Conservation (phyloP, 2,888 invertebrate genomes). For the Drosophila sordidapex region DNA sequence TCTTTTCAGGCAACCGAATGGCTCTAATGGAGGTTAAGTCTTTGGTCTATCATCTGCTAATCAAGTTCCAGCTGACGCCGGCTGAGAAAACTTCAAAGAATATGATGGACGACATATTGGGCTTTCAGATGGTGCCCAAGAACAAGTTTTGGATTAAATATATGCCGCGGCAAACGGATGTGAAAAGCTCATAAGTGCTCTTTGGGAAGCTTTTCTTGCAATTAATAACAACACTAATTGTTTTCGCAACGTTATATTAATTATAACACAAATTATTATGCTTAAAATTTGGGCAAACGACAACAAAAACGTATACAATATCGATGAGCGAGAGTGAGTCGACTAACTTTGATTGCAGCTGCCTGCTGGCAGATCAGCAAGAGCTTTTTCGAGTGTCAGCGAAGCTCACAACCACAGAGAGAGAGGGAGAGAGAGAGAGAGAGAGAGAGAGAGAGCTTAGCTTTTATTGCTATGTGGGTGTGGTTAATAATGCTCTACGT, state of each 20-base stretch:
- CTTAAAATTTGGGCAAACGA: not conserved
- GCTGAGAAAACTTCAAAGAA: conserved; percentile 59
- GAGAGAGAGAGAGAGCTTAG: not conserved
- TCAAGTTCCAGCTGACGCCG: conserved; percentile 60
- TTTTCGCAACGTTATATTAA: not conserved
- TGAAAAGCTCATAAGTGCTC: not conserved
- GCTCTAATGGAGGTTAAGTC: conserved; percentile 80
- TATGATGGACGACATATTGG: conserved; percentile 54
- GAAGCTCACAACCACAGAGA: no score
- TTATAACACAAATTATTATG: not conserved
- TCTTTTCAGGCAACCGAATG: conserved; percentile 64
- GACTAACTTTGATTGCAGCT: not conserved
- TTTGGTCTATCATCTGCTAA: conserved; percentile 68
- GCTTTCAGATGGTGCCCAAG: conserved; percentile 61
- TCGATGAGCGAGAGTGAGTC: not conserved
- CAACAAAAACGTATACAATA: not conserved
- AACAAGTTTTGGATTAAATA: conserved; percentile 75
- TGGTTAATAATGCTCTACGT: not conserved
- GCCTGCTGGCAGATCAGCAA: not conserved
- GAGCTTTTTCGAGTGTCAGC: not conserved
- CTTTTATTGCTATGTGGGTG: not conserved
- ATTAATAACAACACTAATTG: not conserved
- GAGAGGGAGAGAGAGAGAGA: no score
- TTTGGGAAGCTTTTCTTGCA: not conserved
- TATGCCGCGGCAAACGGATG: conserved; percentile 30